Evolutionary conservation across 2,888 invertebrate species (phyloP), one percentile per base, ranked within the genome.

Genomic region (Megastigmus dorsalis): DNA sequence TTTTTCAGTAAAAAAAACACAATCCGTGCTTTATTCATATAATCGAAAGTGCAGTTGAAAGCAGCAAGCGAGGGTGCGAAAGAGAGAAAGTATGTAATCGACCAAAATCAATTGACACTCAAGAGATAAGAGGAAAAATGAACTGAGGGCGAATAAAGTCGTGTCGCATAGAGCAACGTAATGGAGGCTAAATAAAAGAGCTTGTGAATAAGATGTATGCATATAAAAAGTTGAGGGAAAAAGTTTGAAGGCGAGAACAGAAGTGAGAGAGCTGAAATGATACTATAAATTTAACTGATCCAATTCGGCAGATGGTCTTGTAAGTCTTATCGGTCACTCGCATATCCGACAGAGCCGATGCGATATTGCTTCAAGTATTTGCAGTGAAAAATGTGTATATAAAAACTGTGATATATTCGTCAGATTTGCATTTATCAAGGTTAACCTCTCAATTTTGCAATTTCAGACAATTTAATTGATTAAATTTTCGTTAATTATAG

Each of bases 71-170:
- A n/a, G n/a, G n/a, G n/a, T n/a, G n/a, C n/a, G n/a, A n/a, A n/a
- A n/a, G n/a, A n/a, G n/a, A n/a, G n/a, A n/a, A n/a, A n/a, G n/a
- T n/a, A n/a, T n/a, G n/a, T 36, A 50, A 66, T 59, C 50, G 41
- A 41, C 52, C 23, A 59, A 72, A 66, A 66, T 59, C 59, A 66
- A 66, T 72, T 26, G 59, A 52, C 43, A 52, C 43, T 65, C 28
- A 50, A 66, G 20, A 72, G 59, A 72, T 59, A 52, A 65, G 28
- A 43, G 54, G 28, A 36, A 45, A 33, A 54, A 45, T 43, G n/a
- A 62, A 30, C 30, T 23, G 48, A 36, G 18, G 9, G 33, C 43
- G 43, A 26, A 45, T 54, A 41, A 23, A 30, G 28, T 50, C 18
- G 33, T 38, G 9, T 26, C 36, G 28, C 59, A n/a, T n/a, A n/a